Base-by-base conservation (phyloP, 2,888 invertebrate genomes). In the Mythimna vitellina region DNA sequence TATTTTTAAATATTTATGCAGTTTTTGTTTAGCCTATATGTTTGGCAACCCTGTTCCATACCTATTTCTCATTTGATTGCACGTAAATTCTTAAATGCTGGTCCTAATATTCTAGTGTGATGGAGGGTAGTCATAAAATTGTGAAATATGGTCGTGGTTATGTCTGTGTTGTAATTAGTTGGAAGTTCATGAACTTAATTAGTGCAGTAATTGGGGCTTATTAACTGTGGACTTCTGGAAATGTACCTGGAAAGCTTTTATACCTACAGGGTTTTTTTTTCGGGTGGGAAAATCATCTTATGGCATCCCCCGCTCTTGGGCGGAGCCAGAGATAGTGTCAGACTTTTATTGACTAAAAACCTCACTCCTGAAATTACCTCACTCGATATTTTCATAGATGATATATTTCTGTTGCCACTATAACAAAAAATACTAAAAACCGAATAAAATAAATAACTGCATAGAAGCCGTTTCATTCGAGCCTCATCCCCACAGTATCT, bases 21-120 rank as follows among this genome's bases (percentile, higher is more conserved):
- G 29, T 57, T 57, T 57, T 32, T 32, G 20, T 10, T 3, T 20
- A 1, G 8, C 8, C n/a, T n/a, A 32, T 5, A 2, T 0, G 20
- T 32, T 20, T 32, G 57, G 20, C 57, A 57, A 35, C 57, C 57
- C 57, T 57, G n/a, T 32, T 7, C 20, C 20, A 75, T 81, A 69
- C 42, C 42, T 66, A 68, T 58, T 61, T 81, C 57, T 81, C 80
- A 83, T 80, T 81, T 86, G 80, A 86, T 81, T 79, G 87, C 79
- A 62, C 81, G 77, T 87, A 82, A 87, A 85, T 82, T 87, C 74
- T 80, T 79, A 69, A 75, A 82, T 67, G 65, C 60, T 64, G 53
- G 32, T 42, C 54, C 61, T 83, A 76, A 76, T 80, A 80, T 80
- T 72, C 81, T 58, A 67, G 65, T 71, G 62, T 77, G 60, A 77